Evolutionary conservation across 2,888 invertebrate species (phyloP).

Genomic region (Acronicta psi): DNA sequence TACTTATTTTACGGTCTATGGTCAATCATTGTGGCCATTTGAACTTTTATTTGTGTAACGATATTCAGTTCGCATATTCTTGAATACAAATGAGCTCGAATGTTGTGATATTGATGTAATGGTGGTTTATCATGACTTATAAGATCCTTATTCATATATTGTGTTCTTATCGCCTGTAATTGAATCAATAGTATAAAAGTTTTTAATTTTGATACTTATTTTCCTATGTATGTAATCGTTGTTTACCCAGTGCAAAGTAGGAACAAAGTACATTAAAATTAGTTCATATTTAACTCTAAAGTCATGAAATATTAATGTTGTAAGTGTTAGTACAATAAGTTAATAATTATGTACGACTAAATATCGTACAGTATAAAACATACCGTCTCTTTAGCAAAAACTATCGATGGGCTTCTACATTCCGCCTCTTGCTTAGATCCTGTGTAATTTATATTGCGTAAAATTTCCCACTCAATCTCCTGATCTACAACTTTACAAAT

Average conservation of each 20-base stretch:
- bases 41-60: constrained; percentile 25
- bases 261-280: no score
- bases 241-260: no score
- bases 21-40: constrained; percentile 15
- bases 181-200: no score
- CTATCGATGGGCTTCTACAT: constrained; percentile 74
- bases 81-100: constrained; percentile 15
- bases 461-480: constrained; percentile 24
- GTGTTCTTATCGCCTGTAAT: no score
- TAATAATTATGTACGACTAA: background rate
- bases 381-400: constrained; percentile 63
- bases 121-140: background rate
- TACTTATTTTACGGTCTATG: constrained; percentile 26
- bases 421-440: constrained; percentile 69
- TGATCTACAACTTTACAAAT: constrained; percentile 11
- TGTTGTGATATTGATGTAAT: constrained; percentile 11
- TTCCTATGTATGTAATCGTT: background rate
- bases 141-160: no score
- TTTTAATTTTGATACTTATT: background rate
- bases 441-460: constrained; percentile 68
- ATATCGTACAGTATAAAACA: constrained; percentile 56
- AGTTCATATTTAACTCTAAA: no score
- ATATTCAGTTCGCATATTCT: constrained; percentile 1
- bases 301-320: no score
- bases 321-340: no score